Base-by-base conservation (phyloP, 2,888 invertebrate genomes). In the Sphecodes monilicornis region DNA sequence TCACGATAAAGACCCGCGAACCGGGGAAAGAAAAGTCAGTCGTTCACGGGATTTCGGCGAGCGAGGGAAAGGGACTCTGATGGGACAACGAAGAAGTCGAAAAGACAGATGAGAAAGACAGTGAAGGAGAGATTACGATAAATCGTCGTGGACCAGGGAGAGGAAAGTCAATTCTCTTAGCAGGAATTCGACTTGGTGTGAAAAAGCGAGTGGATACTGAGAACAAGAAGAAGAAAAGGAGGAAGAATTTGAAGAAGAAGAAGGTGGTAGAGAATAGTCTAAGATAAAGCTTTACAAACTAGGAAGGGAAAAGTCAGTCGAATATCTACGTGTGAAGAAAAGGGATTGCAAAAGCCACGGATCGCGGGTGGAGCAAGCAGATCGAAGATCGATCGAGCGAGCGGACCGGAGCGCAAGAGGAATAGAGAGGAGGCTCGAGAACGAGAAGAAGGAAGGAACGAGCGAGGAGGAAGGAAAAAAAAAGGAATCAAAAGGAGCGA, bases 41-140 rank as follows among this genome's bases (percentile, higher is more conserved):
- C 75, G 88, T 87, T 80, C 89, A 82, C 84, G 88, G 84, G 90
- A 90, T 89, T 89, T 89, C 88, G 89, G 90, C 86, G 86, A 76
- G 88, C 86, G 86, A 89, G 88, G 89, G 88, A 89, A 89, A 89
- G 87, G 87, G 89, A 83, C n/a, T n/a, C n/a, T n/a, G n/a, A n/a
- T n/a, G n/a, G n/a, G n/a, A n/a, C n/a, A n/a, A n/a, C n/a, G n/a
- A n/a, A n/a, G n/a, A n/a, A n/a, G n/a, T n/a, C n/a, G n/a, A n/a
- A n/a, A n/a, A n/a, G n/a, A n/a, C n/a, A n/a, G n/a, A n/a, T n/a
- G n/a, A n/a, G n/a, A n/a, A n/a, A n/a, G n/a, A n/a, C n/a, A n/a
- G n/a, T n/a, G n/a, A n/a, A n/a, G n/a, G n/a, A n/a, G n/a, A n/a
- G n/a, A n/a, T n/a, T n/a, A 36, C 36, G 36, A 36, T 36, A 36